Percentiles rank a stretch among this genome's conserved stretches.
Evolutionary conservation across 2,888 invertebrate genomes (phyloP).

Genomic region (Microctonus aethiopoides): DNA sequence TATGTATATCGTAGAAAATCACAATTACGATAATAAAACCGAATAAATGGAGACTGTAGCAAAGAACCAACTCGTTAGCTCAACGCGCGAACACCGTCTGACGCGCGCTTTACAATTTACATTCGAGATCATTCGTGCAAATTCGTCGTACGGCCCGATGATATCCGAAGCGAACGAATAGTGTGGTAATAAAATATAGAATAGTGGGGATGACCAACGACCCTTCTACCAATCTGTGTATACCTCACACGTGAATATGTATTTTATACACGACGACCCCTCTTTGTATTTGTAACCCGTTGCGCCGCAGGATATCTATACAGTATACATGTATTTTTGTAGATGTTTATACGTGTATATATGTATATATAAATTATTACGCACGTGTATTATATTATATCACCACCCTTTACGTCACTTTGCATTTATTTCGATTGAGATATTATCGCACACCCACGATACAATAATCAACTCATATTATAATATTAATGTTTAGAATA

Average conservation of each 20-base stretch:
- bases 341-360: no score
- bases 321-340: no score
- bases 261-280: not conserved
- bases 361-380: not conserved
- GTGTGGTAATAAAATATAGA: conserved; percentile 20
- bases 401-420: conserved; percentile 2
- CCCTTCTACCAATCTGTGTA: conserved; percentile 21
- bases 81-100: conserved; percentile 65
- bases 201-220: conserved; percentile 24
- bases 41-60: not conserved
- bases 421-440: conserved; percentile 4
- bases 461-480: not conserved
- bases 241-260: not conserved
- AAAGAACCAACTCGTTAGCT: conserved; percentile 55
- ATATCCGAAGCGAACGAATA: conserved; percentile 51
- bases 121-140: conserved; percentile 57
- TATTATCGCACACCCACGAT: not conserved
- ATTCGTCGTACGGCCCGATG: conserved; percentile 43
- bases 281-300: not conserved
- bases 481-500: no score
- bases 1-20: conserved; percentile 4
- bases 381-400: conserved; percentile 6
- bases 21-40: conserved; percentile 21
- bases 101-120: conserved; percentile 60
- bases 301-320: no score